These are phyloP conservation scores for Ceratothoa steindachneri DNA, from an alignment of 2,888 invertebrate genomes.

Conservation along the genomic window DNA sequence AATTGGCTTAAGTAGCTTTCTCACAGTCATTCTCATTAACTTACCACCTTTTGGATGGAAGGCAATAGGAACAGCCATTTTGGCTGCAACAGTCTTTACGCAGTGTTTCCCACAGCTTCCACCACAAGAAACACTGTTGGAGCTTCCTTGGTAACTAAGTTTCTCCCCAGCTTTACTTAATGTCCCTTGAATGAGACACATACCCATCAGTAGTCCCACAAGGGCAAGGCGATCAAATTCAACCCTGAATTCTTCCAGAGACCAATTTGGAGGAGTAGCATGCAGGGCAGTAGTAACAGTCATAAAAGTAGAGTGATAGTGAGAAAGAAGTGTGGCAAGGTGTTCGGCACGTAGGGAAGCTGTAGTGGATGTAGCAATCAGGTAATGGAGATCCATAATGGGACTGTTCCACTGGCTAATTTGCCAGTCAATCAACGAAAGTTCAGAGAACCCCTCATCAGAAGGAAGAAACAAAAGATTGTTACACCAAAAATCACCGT, in stretches of 20 bases:
- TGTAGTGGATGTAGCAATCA: constrained; percentile 40
- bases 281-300: constrained; percentile 29
- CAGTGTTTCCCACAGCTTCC: constrained; percentile 10
- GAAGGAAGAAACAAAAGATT: constrained; percentile 35
- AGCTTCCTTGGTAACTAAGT: constrained; percentile 21
- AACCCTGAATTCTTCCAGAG: constrained; percentile 39
- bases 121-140: constrained; percentile 17
- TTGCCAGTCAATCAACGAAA: constrained; percentile 46
- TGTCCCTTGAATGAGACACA: constrained; percentile 44
- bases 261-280: constrained; percentile 37
- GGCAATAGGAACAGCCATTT: constrained; percentile 27
- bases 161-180: constrained; percentile 43
- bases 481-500: constrained; percentile 46
- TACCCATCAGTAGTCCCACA: constrained; percentile 44
- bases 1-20: constrained; percentile 33
- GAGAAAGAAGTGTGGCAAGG: constrained; percentile 31
- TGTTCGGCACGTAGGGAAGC: constrained; percentile 29
- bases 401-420: constrained; percentile 44
- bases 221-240: constrained; percentile 40
- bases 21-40: constrained; percentile 27
- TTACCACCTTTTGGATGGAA: constrained; percentile 26
- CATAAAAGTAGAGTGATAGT: constrained; percentile 43
- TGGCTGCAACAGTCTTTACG: constrained; percentile 32
- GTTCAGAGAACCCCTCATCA: constrained; percentile 15
- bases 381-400: constrained; percentile 40